Evolutionary conservation across 2,797 vertebrate species (phyloP), one percentile per base, ranked within the genome.

Genomic region (Halcyon smyrnensis): DNA sequence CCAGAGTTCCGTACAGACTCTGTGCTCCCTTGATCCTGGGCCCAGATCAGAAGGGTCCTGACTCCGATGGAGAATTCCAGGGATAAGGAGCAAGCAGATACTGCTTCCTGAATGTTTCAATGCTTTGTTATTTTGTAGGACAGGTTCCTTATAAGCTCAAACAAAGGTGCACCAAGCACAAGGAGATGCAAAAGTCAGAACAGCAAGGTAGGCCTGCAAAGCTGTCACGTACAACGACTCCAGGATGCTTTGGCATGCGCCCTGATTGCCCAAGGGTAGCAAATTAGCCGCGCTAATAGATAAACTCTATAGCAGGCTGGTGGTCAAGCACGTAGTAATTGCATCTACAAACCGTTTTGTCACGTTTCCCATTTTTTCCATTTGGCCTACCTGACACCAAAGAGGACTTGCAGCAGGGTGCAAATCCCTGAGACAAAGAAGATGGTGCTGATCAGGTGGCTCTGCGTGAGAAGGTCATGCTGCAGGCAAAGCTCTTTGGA

Each of bases 381-480:
- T 89, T 91, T 96, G 64, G 37, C 98, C 92, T 97, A 99, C 99
- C 99, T 99, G 91, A 99, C 97, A 60, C 99, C 99, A 32, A 99
- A 98, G 87, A 98, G 93, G 88, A 99, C 99, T 97, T 99, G 99
- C 93, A 99, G 95, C 86, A 99, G 98, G 24, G 99, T 99, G 97
- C 99, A 99, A 74, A 99, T 94, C 25, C 99, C 99, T 1, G 99
- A 99, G 93, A 99, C 98, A 12, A 99, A 99, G 98, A 99, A 99
- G 83, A 99, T 99, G 96, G 99, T 99, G 97, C 99, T 99, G 98
- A 99, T 99, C 94, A 99, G 98, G 92, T 99, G 98, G 97, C 99
- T 99, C 95, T 99, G 99, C 11, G 99, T 99, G 94, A 99, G 98
- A 17, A 98, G 97, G 24, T 99, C 99, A 0, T 99, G 98, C 92